These are phyloP conservation scores for Aphelenchoides fujianensis DNA, from an alignment of 1,140 invertebrate genomes.

Conservation along the genomic window DNA sequence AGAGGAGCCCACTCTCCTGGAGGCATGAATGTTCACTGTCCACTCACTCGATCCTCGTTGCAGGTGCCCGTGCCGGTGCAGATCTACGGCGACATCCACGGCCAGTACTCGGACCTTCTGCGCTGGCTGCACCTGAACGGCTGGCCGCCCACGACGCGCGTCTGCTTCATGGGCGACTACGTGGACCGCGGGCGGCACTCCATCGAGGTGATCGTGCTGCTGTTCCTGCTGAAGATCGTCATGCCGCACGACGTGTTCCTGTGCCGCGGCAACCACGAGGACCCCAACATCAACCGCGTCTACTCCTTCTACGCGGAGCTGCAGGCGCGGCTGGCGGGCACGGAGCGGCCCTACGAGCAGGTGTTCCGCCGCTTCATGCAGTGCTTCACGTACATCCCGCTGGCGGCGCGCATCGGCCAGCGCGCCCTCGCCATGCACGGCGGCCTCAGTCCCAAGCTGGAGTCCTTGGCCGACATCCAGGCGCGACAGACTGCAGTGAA, in stretches of 20 bases:
- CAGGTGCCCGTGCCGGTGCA: conserved; percentile 22
- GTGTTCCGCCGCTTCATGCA: conserved; percentile 23
- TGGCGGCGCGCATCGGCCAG: conserved; percentile 10
- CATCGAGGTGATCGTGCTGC: conserved; percentile 24
- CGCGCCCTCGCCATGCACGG: conserved; percentile 18
- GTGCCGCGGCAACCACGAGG: conserved; percentile 28
- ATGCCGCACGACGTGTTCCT: conserved; percentile 29
- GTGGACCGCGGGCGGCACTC: conserved; percentile 31
- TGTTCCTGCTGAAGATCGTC: conserved; percentile 21
- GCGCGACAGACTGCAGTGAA: no score
- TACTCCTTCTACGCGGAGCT: conserved; percentile 30
- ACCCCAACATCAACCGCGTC: conserved; percentile 17
- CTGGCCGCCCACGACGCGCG: conserved; percentile 28
- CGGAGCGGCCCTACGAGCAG: conserved; percentile 8
- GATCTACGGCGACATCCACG: conserved; percentile 64
- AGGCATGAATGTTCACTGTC: no score
- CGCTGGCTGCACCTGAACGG: conserved; percentile 63
- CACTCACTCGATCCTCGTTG: no score
- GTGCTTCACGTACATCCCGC: conserved; percentile 8
- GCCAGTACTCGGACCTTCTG: conserved; percentile 65
- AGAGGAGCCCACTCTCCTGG: conserved; percentile 18
- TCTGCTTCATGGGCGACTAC: conserved; percentile 32
- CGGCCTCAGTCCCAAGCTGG: conserved; percentile 12
- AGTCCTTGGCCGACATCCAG: no score
- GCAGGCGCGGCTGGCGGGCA: conserved; percentile 13